Evolutionary conservation across 2,888 invertebrate species (phyloP).

Genomic region (Trypoxylon attenuatum): DNA sequence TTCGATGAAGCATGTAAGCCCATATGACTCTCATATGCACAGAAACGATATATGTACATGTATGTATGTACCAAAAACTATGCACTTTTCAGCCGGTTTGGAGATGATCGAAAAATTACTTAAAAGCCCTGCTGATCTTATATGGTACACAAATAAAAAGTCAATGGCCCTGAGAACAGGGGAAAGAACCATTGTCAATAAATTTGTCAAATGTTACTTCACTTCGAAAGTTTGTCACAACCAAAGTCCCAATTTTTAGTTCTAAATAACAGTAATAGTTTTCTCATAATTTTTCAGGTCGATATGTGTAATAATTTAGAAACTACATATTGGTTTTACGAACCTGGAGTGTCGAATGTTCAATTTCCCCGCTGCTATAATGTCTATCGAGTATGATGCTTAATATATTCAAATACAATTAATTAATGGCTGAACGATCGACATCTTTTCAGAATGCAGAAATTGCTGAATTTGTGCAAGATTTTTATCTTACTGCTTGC

Average conservation of each 20-base stretch:
- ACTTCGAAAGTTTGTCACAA: constrained; percentile 43
- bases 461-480: constrained; percentile 42
- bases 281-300: constrained; percentile 23
- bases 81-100: constrained; percentile 25
- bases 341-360: constrained; percentile 41
- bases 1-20: constrained; percentile 23
- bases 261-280: too few relatives aligned
- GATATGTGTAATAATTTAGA: constrained; percentile 54
- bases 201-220: constrained; percentile 49
- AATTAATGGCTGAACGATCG: neutral
- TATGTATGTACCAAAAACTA: neutral
- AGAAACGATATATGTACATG: neutral
- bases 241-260: too few relatives aligned
- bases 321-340: constrained; percentile 46
- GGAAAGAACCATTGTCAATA: constrained; percentile 43
- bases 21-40: neutral
- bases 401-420: neutral
- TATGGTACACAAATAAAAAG: constrained; percentile 44
- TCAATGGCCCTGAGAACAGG: constrained; percentile 11
- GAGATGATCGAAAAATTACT: constrained; percentile 43
- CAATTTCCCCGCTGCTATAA: constrained; percentile 54
- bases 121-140: constrained; percentile 31
- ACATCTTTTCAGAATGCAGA: constrained; percentile 26
- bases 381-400: constrained; percentile 33
- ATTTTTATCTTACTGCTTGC: constrained; percentile 49